Evolutionary conservation across 2,797 vertebrate species (phyloP), one percentile per base, ranked within the genome.

Genomic region (Clarias fuscus): DNA sequence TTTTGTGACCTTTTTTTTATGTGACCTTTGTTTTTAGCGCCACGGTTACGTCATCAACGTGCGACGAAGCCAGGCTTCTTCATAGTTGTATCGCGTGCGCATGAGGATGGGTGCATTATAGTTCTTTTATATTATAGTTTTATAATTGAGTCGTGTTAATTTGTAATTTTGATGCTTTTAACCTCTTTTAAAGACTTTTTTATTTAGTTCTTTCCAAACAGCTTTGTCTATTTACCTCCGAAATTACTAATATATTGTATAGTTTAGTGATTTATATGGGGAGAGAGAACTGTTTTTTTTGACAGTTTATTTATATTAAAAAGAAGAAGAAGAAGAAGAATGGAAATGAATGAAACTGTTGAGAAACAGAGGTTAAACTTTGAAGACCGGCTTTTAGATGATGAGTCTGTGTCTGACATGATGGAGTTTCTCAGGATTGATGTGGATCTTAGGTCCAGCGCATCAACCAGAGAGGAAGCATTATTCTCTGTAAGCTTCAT

Each of bases 391-490:
- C 1, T 5, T 24, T 7, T 67, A n/a, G 15, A 76, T 59, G 76
- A 68, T 0, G 72, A 76, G 0, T 22, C 53, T 59, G 27, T 75
- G 27, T 24, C 85, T 0, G 82, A 40, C 33, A 78, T 88, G 30
- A 30, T 88, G 59, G 65, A 87, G n/a, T 20, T 87, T 24, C 82
- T 88, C 24, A 83, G 53, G 22, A 87, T 88, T 40, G 89, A 84
- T 4, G 86, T 84, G 77, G 89, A 79, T 30, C 65, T 75, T 75
- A 64, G 4, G 37, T 71, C 72, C 13, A 14, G 53, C 0, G 6
- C n/a, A 24, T 40, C 33, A 3, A 53, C 59, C 58, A 27, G 86
- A 64, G 59, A 82, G 77, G 82, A 87, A 27, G 62, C 37, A 2
- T 0, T 67, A 17, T 84, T 67, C 65, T 90, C 89, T 33, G 89